Evolutionary conservation across 2,888 invertebrate species (phyloP), one percentile per base, ranked within the genome.

Genomic region (Polietes domitor): DNA sequence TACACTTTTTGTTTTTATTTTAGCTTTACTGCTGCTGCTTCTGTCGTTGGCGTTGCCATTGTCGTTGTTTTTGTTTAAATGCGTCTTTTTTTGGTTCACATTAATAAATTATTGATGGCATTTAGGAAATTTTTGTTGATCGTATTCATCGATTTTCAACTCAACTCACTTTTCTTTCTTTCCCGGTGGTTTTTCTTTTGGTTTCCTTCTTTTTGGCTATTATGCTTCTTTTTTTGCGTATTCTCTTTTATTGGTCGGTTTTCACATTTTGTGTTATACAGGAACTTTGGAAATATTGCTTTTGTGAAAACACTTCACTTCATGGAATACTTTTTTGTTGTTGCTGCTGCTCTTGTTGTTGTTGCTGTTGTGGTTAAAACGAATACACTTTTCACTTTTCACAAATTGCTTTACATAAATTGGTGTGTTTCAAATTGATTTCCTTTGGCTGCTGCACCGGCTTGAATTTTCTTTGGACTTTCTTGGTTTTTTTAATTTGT

Each of bases 131-230:
- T 61, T 75, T 71, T 58, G 80, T 80, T 79, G 88, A 89, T 88
- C n/a, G 89, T 88, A 88, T 89, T 89, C 87, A 88, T 88, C 89
- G 88, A 88, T 86, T 82, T 86, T 70, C 77, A 83, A 63, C 65
- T 70, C 70, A 71, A 71, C 70, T 75, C 61, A 58, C 53, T 80
- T 50, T 32, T 73, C 21, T 50, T 32, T 73, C 21, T 65, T 78
- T 47, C 76, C 74, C 83, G 61, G 80, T 80, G 74, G 77, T 77
- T 83, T 47, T 41, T 41, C 41, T 55, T 24, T 28, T 26, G 47
- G 15, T 7, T 9, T 37, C 15, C 17, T 72, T 72, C 43, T 55
- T 28, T 41, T 21, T 80, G 65, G 78, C 81, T 86, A 87, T 89
- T 89, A 85, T 87, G 86, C 85, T 88, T 76, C 47, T 65, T 47